Evolutionary conservation across 2,888 invertebrate species (phyloP).

Genomic region (Pomacea canaliculata): DNA sequence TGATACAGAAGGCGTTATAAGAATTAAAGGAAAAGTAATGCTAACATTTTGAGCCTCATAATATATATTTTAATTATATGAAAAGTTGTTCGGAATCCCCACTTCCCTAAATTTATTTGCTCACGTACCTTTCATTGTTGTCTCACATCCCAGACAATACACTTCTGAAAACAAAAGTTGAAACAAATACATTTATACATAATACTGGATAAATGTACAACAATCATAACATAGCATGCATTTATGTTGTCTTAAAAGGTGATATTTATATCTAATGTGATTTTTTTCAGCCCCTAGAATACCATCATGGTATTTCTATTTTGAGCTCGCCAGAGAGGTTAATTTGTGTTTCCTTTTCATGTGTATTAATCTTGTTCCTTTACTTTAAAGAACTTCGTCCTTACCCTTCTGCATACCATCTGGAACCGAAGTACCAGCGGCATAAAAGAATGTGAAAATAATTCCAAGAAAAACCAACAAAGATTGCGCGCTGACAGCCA

Average conservation of each 20-base stretch:
- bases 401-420: background rate
- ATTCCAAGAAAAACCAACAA: background rate
- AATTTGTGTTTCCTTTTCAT: too few relatives aligned
- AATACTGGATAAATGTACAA: background rate
- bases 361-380: too few relatives aligned
- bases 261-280: background rate
- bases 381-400: too few relatives aligned
- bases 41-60: too few relatives aligned
- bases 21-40: too few relatives aligned
- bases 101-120: background rate
- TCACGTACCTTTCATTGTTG: slow-evolving; percentile 31
- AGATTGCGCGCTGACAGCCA: background rate
- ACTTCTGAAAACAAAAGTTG: slow-evolving; percentile 26
- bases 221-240: background rate
- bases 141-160: slow-evolving; percentile 33
- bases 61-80: too few relatives aligned
- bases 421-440: background rate
- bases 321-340: too few relatives aligned
- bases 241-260: background rate
- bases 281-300: background rate
- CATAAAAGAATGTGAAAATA: background rate
- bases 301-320: too few relatives aligned
- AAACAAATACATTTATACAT: background rate
- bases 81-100: too few relatives aligned
- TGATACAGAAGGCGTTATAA: too few relatives aligned